Base-by-base conservation (phyloP, 2,113 vertebrate species). In the Papio anubis region DNA sequence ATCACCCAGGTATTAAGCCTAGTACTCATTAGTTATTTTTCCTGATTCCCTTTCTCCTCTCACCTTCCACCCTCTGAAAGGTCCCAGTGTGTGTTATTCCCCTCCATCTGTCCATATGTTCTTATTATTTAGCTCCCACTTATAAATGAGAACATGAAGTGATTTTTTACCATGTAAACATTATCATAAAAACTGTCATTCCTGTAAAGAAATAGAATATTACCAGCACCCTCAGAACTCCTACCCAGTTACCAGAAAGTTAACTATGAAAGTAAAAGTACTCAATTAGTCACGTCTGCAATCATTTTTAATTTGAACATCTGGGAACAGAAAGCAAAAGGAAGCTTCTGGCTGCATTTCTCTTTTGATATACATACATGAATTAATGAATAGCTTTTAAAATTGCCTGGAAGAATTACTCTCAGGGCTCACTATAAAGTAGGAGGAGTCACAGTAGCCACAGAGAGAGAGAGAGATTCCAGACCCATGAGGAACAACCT, bases 261-360 rank as follows among this genome's bases (percentile, higher is more conserved):
- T 72, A 21, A 57, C 5, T 87, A 32, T 70, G 50, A 81, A 90
- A 78, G 35, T 43, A 43, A 73, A 93, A 92, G 50, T 9, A 30
- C n/a, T 64, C 45, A 82, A 57, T 72, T 52, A 78, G 32, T 48
- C 30, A 48, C 70, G 30, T 64, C 48, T 83, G 25, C 45, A 55
- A 25, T 78, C 52, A 87, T 68, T 92, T 96, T 94, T 38, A 91
- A 91, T 78, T 79, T 94, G 50, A 88, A 83, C 40, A 84, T n/a
- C 50, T 96, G 68, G 38, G 16, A 94, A 13, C 55, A 88, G 12
- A 88, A 88, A 84, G 23, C 23, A 88, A 20, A 94, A 82, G 50
- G n/a, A 93, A 83, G 38, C 50, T 79, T 43, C 70, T 92, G 30
- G 8, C 18, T 79, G 6, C 52, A 64, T 43, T 92, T 91, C 25